A percentile compares a stretch with the other conserved stretches of the same genome.
Conservation (phyloP, 2,113 vertebrate species). For the Gnathonemus longibarbis region DNA sequence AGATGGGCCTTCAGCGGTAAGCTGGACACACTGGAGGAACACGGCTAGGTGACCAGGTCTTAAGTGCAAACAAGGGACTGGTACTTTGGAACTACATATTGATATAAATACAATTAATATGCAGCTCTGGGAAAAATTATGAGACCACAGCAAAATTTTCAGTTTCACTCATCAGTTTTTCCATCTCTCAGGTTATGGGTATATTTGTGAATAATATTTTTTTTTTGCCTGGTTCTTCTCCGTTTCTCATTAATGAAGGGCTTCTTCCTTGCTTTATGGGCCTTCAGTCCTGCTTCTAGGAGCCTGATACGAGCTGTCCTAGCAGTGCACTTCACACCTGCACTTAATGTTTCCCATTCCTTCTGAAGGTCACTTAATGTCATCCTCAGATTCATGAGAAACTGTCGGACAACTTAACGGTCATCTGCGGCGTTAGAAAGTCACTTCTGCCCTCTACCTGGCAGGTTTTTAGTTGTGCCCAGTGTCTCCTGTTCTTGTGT, state of each 20-base stretch:
- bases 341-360: background rate
- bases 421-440: background rate
- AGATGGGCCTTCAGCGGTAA: background rate
- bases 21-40: background rate
- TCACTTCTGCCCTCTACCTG: background rate
- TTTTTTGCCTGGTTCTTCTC: background rate
- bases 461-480: background rate
- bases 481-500: background rate
- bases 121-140: background rate
- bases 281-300: background rate
- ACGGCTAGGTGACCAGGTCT: background rate
- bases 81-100: background rate
- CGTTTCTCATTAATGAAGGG: background rate
- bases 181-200: background rate
- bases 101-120: background rate
- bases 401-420: background rate
- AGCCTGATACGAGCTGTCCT: background rate
- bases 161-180: background rate
- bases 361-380: background rate
- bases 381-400: background rate
- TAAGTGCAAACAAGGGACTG: background rate
- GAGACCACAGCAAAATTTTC: background rate
- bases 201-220: background rate
- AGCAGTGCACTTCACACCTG: background rate
- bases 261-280: background rate